Percentiles rank a stretch among this genome's conserved stretches.
Evolutionary conservation across 1,140 invertebrate species (phyloP).

Genomic region (Coenobita brevimanus): DNA sequence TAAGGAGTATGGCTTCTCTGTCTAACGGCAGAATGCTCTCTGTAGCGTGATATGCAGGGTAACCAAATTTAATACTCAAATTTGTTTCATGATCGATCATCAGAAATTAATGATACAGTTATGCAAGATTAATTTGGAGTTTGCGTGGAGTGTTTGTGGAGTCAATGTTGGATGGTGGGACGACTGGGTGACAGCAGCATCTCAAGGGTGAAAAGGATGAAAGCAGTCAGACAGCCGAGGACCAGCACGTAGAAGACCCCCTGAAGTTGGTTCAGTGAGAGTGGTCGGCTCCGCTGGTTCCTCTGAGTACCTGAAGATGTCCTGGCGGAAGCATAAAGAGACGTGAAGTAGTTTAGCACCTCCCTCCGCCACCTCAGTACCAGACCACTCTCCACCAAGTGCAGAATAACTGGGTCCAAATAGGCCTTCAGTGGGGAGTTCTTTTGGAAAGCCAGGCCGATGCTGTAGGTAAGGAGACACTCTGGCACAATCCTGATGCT

Average conservation of each 20-base stretch:
- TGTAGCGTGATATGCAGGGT: too few species aligned
- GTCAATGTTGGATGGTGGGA: too few species aligned
- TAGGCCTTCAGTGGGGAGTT: constrained; percentile 59
- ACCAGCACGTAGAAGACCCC: constrained; percentile 20
- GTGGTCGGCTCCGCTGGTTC: not conserved
- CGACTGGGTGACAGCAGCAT: too few species aligned
- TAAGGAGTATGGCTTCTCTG: too few species aligned
- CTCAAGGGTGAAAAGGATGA: not conserved
- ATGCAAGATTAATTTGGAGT: too few species aligned
- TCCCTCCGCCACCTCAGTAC: constrained; percentile 50
- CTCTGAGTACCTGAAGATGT: too few species aligned
- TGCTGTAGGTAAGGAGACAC: constrained; percentile 62
- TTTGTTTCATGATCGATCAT: too few species aligned
- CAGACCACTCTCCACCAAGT: constrained; percentile 61
- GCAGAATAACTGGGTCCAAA: constrained; percentile 54
- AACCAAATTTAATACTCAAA: too few species aligned
- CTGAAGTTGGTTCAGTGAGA: not conserved
- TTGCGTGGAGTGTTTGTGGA: too few species aligned
- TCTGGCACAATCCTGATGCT: constrained; percentile 60
- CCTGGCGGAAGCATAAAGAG: not conserved
- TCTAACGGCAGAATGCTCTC: too few species aligned
- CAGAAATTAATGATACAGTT: too few species aligned
- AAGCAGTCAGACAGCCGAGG: not conserved
- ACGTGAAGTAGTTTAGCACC: constrained; percentile 39
- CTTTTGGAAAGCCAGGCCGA: constrained; percentile 67